These are phyloP conservation scores for Limosa lapponica DNA, from an alignment of 2,797 vertebrate genomes.

Conservation along the genomic window DNA sequence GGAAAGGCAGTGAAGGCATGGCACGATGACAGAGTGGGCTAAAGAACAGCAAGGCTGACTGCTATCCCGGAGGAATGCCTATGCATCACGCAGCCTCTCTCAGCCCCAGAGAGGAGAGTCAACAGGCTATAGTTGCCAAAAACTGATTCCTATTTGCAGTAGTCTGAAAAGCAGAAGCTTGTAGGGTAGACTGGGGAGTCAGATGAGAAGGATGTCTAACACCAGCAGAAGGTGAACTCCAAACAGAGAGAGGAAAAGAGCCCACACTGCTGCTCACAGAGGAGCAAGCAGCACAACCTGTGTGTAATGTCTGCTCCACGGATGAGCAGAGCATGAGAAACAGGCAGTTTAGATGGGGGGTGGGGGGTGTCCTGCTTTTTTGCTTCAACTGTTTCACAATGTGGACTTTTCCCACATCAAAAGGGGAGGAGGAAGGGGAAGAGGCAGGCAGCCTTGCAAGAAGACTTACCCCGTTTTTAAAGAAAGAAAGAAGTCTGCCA, in stretches of 20 bases:
- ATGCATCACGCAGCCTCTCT: background rate
- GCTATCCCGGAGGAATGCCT: background rate
- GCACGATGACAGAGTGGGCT: background rate
- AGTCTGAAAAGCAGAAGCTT: background rate
- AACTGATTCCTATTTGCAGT: background rate
- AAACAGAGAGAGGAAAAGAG: background rate
- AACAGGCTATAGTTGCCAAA: background rate
- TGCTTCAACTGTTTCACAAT: background rate
- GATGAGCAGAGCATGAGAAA: background rate
- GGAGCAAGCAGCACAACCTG: background rate
- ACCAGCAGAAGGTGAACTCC: background rate
- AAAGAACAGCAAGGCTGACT: background rate
- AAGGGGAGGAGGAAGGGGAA: background rate
- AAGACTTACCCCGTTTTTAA: background rate
- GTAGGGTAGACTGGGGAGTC: background rate
- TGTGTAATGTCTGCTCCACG: background rate
- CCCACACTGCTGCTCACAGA: background rate
- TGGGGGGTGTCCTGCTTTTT: rapidly evolving
- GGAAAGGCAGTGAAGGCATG: background rate
- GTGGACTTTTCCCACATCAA: background rate
- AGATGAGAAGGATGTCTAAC: background rate
- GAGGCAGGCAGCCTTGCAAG: background rate
- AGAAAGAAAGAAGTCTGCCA: background rate
- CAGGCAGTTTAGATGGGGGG: background rate
- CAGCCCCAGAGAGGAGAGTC: background rate